A percentile compares a stretch with the other conserved stretches of the same genome.
Conservation (phyloP, 2,113 vertebrate species). For the Dasyurus viverrinus region DNA sequence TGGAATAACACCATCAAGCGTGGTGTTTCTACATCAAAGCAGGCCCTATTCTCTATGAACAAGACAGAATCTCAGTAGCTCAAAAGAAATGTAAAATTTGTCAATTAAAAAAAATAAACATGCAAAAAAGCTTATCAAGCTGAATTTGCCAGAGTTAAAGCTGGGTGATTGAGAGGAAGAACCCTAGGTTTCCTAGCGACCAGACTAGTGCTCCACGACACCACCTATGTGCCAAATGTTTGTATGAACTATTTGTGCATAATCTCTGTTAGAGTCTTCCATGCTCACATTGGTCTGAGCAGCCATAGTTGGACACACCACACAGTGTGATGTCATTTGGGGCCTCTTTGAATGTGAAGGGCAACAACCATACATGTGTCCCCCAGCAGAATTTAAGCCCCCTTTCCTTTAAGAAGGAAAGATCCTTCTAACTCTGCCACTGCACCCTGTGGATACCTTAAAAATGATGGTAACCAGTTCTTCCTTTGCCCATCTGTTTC, state of each 20-base stretch:
- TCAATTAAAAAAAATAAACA: no score
- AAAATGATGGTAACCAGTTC: conserved; percentile 18
- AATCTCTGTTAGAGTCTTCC: background rate
- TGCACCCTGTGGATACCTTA: background rate
- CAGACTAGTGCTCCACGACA: no score
- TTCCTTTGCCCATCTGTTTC: conserved; percentile 46
- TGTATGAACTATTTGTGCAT: background rate
- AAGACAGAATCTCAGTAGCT: background rate
- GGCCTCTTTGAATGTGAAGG: background rate
- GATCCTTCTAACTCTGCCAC: background rate
- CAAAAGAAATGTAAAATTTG: background rate
- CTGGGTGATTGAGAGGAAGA: no score
- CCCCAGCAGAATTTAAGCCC: background rate
- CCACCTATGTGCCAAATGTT: background rate
- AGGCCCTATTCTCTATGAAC: background rate
- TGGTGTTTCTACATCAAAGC: background rate
- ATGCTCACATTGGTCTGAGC: background rate
- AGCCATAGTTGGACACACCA: background rate
- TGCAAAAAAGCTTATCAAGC: no score
- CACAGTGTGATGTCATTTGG: background rate
- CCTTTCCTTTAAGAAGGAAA: conserved; percentile 23
- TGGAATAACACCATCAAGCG: background rate
- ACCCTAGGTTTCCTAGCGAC: no score
- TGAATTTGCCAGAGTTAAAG: no score
- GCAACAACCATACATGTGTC: background rate